Base-by-base conservation (phyloP, 1,140 invertebrate species). In the Caenorhabditis briggsae region DNA sequence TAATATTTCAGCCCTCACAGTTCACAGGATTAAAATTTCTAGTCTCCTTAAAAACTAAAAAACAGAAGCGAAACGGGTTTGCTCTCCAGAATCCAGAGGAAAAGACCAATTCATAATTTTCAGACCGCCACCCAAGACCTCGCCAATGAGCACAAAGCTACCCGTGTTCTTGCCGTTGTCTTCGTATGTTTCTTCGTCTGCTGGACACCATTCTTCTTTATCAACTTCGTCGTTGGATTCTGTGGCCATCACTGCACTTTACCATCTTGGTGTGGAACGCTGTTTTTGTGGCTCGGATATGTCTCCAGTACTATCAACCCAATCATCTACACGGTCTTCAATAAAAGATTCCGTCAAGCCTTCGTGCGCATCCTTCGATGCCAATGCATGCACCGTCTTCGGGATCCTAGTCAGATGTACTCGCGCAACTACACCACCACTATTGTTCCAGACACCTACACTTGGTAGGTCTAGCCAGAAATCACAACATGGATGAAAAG, bases 131-230 rank as follows among this genome's bases (percentile, higher is more conserved):
- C 95, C 96, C 2, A 95, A 96, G 20, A 96, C 95, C 16, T 93
- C 95, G 41, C 96, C 95, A 93, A 90, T 53, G 96, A 97, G 92
- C 96, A 97, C 90, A 97, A 97, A 92, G 96, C 96, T 0, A 97
- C 96, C n/a, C 96, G 97, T 93, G 96, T 97, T 1, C 93, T 97
- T 7, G 96, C 96, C 1, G 95, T 97, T 0, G 96, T 97, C 0
- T 97, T 97, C 93, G 96, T 96, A 91, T 96, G 96, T 0, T 97
- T 97, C 92, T 96, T 97, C 1, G 95, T 97, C 16, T 94, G 97
- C 11, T 97, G 96, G 96, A 95, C 96, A 1, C 96, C 96, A 1
- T 97, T 97, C 93, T 97, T 97, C 93, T 95, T 96, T 0, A 93
- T 96, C 3, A 97, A 97, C 90, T 89, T 92, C 84, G 88, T 89